Percentiles rank a stretch among this genome's conserved stretches.
Evolutionary conservation across 2,888 invertebrate genomes (phyloP).

Genomic region (Parascotia fuliginaria): DNA sequence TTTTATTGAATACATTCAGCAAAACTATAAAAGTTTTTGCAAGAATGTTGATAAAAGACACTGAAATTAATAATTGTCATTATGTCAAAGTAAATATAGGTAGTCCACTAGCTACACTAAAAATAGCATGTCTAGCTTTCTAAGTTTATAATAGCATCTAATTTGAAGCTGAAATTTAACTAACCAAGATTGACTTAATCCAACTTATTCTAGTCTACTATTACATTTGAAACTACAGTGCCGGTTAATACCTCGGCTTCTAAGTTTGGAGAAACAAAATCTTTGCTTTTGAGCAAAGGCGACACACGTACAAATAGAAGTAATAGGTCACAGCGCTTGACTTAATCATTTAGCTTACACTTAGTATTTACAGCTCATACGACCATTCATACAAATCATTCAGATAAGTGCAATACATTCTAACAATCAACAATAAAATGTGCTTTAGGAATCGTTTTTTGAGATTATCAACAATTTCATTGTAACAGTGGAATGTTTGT

Average conservation of each 20-base stretch:
- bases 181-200: constrained; percentile 23
- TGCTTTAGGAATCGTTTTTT: constrained; percentile 64
- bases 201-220: constrained; percentile 32
- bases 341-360: constrained; percentile 61
- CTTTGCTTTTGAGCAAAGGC: constrained; percentile 68
- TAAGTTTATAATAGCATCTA: constrained; percentile 50
- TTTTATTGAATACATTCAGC: too few species aligned
- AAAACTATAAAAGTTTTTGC: too few species aligned
- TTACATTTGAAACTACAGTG: constrained; percentile 32
- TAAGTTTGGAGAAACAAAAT: constrained; percentile 37
- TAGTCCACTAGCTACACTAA: constrained; percentile 38
- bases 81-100: constrained; percentile 17
- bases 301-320: constrained; percentile 61
- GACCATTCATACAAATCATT: constrained; percentile 58
- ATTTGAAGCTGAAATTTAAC: constrained; percentile 33
- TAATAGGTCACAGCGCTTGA: constrained; percentile 76
- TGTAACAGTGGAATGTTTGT: constrained; percentile 11
- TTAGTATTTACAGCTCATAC: constrained; percentile 72
- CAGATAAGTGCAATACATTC: constrained; percentile 68
- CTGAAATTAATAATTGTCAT: too few species aligned
- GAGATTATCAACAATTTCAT: constrained; percentile 46
- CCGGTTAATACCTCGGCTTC: constrained; percentile 25
- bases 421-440: constrained; percentile 73
- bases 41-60: too few species aligned
- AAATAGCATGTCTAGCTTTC: constrained; percentile 60